Evolutionary conservation across 2,888 invertebrate species (phyloP).

Genomic region (Coelogynopora nodosa): DNA sequence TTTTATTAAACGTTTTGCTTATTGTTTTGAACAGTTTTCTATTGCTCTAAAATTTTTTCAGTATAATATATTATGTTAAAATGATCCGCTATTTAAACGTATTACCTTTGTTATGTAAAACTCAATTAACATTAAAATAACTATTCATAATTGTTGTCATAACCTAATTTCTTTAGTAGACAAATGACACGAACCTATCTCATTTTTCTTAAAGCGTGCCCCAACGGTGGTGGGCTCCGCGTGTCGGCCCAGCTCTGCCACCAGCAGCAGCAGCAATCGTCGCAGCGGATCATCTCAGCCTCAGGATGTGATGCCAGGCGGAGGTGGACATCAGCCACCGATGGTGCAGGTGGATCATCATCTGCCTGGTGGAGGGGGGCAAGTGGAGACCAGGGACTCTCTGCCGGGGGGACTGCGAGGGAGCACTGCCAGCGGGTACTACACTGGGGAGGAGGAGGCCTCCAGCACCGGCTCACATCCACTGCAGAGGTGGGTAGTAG

Average conservation of each 20-base stretch:
- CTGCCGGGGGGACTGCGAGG: conserved; percentile 30
- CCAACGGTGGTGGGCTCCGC: background rate
- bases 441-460: conserved; percentile 40
- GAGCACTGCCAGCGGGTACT: conserved; percentile 41
- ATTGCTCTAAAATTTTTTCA: too few species aligned
- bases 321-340: background rate
- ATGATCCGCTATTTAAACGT: too few species aligned
- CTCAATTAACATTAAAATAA: too few species aligned
- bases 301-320: background rate
- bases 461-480: background rate
- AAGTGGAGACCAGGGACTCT: background rate
- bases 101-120: too few species aligned
- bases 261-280: background rate
- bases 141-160: too few species aligned
- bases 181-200: too few species aligned
- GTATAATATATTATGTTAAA: too few species aligned
- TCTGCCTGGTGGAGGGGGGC: background rate
- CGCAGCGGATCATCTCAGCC: background rate
- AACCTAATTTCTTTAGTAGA: too few species aligned
- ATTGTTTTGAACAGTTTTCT: too few species aligned
- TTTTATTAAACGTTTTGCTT: too few species aligned
- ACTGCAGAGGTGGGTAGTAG: background rate
- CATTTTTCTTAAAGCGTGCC: too few species aligned
- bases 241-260: background rate
- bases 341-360: background rate